Conservation (phyloP, 2,888 invertebrate genomes). For the Clanis bilineata region DNA sequence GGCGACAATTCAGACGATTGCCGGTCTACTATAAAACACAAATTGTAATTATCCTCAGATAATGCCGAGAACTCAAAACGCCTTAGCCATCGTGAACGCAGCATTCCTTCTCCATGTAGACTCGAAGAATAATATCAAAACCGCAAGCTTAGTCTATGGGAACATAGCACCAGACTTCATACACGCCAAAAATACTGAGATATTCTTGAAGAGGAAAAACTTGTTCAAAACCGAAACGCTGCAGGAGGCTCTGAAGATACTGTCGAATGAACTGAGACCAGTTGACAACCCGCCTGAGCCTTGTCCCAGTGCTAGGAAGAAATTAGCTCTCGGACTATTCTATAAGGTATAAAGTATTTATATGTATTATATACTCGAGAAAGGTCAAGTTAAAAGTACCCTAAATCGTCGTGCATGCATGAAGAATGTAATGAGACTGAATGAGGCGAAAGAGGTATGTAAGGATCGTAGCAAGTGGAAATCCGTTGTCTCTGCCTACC, state of each 20-base stretch:
- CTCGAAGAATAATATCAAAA: constrained; percentile 41
- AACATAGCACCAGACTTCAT: constrained; percentile 81
- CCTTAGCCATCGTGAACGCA: constrained; percentile 89
- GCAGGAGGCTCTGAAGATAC: constrained; percentile 72
- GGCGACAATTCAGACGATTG: no score
- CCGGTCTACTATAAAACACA: no score
- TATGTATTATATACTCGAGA: neutral
- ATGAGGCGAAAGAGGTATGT: no score
- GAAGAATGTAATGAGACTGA: no score
- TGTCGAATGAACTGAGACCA: constrained; percentile 84
- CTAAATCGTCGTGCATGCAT: no score
- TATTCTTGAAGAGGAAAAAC: constrained; percentile 69
- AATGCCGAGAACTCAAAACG: constrained; percentile 88
- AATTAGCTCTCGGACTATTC: constrained; percentile 87
- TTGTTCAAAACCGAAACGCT: constrained; percentile 62
- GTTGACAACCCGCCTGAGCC: constrained; percentile 85
- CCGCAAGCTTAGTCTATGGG: constrained; percentile 84
- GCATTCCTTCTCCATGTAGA: constrained; percentile 85
- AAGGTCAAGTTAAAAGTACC: no score
- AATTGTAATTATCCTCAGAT: constrained; percentile 71
- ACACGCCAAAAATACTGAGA: constrained; percentile 84
- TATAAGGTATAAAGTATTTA: constrained; percentile 84
- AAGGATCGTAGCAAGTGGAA: no score
- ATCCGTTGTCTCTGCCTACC: no score
- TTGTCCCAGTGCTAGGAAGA: constrained; percentile 85